A percentile compares a stretch with the other conserved stretches of the same genome.
Evolutionary conservation across 2,888 invertebrate genomes (phyloP).

Genomic region (Megastigmus dorsalis): DNA sequence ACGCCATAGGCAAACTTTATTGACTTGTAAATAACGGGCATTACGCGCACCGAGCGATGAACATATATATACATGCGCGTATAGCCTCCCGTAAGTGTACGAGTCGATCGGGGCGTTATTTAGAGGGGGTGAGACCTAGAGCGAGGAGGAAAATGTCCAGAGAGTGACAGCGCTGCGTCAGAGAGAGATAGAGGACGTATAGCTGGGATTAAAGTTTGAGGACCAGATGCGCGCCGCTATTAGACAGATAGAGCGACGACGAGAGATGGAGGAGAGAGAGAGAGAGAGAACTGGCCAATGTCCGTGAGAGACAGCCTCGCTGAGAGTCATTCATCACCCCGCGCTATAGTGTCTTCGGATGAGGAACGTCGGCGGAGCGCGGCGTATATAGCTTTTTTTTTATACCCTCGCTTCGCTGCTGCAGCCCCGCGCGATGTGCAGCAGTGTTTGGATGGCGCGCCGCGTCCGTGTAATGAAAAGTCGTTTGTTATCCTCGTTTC

Average conservation of each 20-base stretch:
- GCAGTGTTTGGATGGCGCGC: too few relatives aligned
- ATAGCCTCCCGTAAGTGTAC: background rate
- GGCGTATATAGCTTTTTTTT: too few relatives aligned
- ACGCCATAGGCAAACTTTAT: conserved; percentile 47
- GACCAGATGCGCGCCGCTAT: conserved; percentile 37
- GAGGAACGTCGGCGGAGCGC: too few relatives aligned
- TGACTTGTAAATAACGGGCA: conserved; percentile 56
- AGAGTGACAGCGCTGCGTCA: conserved; percentile 47
- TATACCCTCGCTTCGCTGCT: too few relatives aligned
- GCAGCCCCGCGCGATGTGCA: too few relatives aligned
- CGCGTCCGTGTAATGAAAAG: too few relatives aligned
- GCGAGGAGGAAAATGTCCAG: conserved; percentile 34
- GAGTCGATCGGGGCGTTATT: conserved; percentile 47
- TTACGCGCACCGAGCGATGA: conserved; percentile 39
- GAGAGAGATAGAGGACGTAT: conserved; percentile 36
- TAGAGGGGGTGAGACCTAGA: too few relatives aligned
- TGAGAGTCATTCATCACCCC: conserved; percentile 40
- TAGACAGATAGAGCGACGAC: conserved; percentile 10
- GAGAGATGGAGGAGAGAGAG: background rate
- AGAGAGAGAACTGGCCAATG: background rate
- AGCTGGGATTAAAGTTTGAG: conserved; percentile 51
- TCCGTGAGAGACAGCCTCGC: conserved; percentile 1
- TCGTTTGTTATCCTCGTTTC: too few relatives aligned
- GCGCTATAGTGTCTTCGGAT: too few relatives aligned
- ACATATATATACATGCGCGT: too few relatives aligned